Percentiles rank a stretch among this genome's conserved stretches.
Conservation (phyloP, 2,888 invertebrate species). For the Eueremaeus valkanovi region DNA sequence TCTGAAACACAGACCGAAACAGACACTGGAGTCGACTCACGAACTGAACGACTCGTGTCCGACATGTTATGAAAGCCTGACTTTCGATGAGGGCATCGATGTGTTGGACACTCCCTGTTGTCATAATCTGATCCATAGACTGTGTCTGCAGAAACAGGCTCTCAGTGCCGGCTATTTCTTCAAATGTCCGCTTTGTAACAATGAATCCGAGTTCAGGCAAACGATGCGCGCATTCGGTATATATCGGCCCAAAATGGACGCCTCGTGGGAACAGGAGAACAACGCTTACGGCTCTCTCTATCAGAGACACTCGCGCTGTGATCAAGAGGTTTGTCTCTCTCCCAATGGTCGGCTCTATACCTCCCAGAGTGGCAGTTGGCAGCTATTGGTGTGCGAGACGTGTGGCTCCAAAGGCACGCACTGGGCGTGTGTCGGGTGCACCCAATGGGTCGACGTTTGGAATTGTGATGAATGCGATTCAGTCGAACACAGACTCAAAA, state of each 20-base stretch:
- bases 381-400: slow-evolving; percentile 57
- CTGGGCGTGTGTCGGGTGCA: slow-evolving; percentile 53
- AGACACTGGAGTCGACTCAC: slow-evolving; percentile 52
- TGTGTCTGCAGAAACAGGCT: slow-evolving; percentile 66
- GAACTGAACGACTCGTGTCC: slow-evolving; percentile 57
- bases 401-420: slow-evolving; percentile 61
- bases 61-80: slow-evolving; percentile 65
- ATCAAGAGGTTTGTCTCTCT: slow-evolving; percentile 61
- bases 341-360: slow-evolving; percentile 58
- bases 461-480: slow-evolving; percentile 23
- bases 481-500: no score
- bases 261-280: slow-evolving; percentile 73
- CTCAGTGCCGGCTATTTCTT: slow-evolving; percentile 73
- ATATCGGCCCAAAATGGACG: slow-evolving; percentile 77
- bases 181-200: slow-evolving; percentile 76
- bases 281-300: slow-evolving; percentile 70
- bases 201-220: slow-evolving; percentile 62
- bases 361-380: slow-evolving; percentile 56
- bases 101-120: slow-evolving; percentile 73
- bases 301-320: slow-evolving; percentile 62
- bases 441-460: slow-evolving; percentile 3
- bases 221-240: slow-evolving; percentile 66
- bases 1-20: slow-evolving; percentile 58
- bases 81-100: slow-evolving; percentile 53
- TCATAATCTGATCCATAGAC: slow-evolving; percentile 68